Evolutionary conservation across 2,113 vertebrate genomes (phyloP).

Genomic region (Hydropotes inermis): DNA sequence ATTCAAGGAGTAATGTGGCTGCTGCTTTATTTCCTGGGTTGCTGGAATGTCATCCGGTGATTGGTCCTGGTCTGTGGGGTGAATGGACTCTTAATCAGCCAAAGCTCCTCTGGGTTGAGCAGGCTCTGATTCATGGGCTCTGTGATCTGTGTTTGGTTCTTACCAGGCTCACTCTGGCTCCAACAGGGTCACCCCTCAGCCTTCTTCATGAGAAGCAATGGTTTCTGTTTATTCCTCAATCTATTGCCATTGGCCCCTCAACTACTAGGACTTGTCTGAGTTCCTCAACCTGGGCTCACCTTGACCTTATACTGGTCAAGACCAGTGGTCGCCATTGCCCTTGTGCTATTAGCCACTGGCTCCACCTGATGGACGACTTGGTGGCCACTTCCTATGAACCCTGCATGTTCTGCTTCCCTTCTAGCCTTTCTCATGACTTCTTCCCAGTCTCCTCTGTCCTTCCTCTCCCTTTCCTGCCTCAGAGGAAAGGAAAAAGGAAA

Average conservation of each 20-base stretch:
- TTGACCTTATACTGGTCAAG: neutral
- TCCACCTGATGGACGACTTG: rapidly evolving
- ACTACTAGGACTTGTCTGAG: neutral
- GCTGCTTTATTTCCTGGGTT: neutral
- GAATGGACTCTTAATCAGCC: neutral
- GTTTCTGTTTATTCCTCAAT: neutral
- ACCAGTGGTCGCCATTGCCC: neutral
- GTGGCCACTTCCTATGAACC: neutral
- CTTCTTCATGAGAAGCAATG: neutral
- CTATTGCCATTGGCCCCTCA: neutral
- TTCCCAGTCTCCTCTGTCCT: neutral
- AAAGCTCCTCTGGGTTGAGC: neutral
- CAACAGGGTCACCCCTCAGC: neutral
- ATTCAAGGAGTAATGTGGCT: slow-evolving; percentile 37
- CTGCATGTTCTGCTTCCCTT: rapidly evolving
- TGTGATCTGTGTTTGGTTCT: neutral
- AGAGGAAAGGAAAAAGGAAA: rapidly evolving
- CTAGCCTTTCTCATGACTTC: neutral
- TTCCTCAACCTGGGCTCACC: neutral
- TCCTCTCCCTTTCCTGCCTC: neutral
- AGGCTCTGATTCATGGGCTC: neutral
- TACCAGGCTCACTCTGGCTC: neutral
- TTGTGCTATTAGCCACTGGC: rapidly evolving
- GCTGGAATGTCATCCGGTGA: neutral
- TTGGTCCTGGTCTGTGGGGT: neutral